Base-by-base conservation (phyloP, 2,113 vertebrate species). In the Hypocryptadius cinnamomeus region DNA sequence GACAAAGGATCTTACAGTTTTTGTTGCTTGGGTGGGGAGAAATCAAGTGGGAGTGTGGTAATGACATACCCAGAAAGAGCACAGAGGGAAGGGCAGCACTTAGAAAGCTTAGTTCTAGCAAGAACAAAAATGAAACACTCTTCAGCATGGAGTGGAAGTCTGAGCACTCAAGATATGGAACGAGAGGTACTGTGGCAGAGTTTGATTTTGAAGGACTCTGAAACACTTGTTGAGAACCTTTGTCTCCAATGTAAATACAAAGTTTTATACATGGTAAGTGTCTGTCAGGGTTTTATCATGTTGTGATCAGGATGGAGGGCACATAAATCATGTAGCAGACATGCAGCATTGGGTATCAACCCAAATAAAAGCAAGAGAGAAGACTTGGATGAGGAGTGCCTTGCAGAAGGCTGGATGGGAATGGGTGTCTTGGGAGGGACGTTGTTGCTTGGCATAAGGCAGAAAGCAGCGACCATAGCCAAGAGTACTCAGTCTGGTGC, bases 371-470 rank as follows among this genome's bases (percentile, higher is more conserved):
- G 57, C n/a, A 71, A 39, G 73, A 86, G 56, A 47, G 81, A 85
- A 82, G 83, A 79, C 69, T 90, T 96, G 92, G 88, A 78, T 5
- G 37, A 81, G 48, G 53, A 90, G n/a, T 0, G 53, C 42, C 39
- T 93, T 93, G 88, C 88, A 94, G 95, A 93, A 92, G 86, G 83
- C 83, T 96, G 90, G 92, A 84, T 0, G 5, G 79, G 74, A 87
- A 79, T 71, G 85, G 47, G 8, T 88, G 60, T 88, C 76, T 90
- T 51, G 45, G 59, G 79, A 95, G 44, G 57, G 85, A 71, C 12
- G 6, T 90, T 90, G 85, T 92, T 1, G 0, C 48, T 88, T 94
- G 90, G 90, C 92, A 80, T 50, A 40, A 84, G 65, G 77, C n/a
- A 87, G 72, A 68, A 93, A 68, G 69, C 72, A 61, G 64, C 18